Evolutionary conservation across 2,797 vertebrate genomes (phyloP).

Genomic region (Bradypus variegatus): DNA sequence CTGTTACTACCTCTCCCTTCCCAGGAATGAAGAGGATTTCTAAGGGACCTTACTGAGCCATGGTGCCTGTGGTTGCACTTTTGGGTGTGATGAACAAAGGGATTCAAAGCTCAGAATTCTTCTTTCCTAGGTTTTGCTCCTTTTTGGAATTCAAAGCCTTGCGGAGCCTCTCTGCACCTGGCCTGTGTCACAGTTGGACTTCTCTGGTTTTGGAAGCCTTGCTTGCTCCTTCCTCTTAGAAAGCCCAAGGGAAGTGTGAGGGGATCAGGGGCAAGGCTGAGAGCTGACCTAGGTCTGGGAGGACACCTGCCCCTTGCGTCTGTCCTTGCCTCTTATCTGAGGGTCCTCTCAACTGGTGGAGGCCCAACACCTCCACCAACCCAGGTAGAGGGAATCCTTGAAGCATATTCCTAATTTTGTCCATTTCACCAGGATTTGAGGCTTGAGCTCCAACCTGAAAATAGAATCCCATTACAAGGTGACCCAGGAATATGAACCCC

Average conservation of each 20-base stretch:
- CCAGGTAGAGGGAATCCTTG: background rate
- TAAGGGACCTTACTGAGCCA: background rate
- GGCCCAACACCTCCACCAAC: background rate
- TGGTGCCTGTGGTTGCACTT: background rate
- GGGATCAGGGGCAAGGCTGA: background rate
- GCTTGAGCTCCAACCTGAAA: background rate
- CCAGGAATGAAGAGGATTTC: constrained; percentile 4
- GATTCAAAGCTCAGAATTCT: constrained; percentile 23
- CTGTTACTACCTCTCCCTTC: background rate
- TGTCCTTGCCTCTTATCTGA: background rate
- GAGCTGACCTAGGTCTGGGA: background rate
- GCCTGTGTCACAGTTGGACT: background rate
- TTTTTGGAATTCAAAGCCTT: background rate
- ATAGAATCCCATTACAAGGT: background rate
- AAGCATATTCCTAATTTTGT: background rate
- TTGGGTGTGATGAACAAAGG: background rate
- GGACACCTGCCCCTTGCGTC: background rate
- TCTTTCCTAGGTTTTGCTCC: background rate
- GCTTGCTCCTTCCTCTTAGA: background rate
- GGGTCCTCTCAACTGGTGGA: background rate
- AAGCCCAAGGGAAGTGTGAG: background rate
- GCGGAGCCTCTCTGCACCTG: background rate
- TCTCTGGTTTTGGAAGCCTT: background rate
- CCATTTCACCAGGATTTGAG: background rate
- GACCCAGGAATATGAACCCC: background rate